These are phyloP conservation scores for Lytechinus pictus DNA, from an alignment of 35 echinoderm and acorn worm genomes.

Conservation along the genomic window DNA sequence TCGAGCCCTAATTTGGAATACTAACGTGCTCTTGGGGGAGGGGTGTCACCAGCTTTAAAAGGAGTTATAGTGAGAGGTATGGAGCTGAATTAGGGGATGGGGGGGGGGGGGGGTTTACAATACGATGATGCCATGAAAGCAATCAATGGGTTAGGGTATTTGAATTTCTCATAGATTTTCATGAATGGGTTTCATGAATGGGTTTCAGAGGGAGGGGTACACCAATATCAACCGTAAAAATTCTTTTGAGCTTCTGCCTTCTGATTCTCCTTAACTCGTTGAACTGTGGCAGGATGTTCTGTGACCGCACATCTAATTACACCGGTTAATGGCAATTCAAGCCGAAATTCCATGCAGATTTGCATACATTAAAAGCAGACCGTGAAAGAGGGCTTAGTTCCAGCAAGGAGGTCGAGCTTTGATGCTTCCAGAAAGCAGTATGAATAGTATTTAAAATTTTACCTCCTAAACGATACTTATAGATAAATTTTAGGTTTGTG, in stretches of 20 bases:
- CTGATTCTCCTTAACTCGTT: not conserved
- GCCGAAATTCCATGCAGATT: slow-evolving; percentile 1
- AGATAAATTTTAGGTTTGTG: not conserved
- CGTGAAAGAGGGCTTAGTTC: not conserved
- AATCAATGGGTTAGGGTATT: not conserved
- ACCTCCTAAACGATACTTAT: not conserved
- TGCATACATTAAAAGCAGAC: slow-evolving; percentile 19
- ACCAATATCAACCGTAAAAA: not conserved
- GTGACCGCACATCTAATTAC: slow-evolving; percentile 1
- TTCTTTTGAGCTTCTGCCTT: not conserved
- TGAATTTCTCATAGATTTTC: not conserved
- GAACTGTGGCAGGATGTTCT: not conserved
- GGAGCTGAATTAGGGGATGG: not conserved
- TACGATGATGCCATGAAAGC: not conserved
- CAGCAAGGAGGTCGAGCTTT: not conserved
- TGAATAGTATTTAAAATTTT: not conserved
- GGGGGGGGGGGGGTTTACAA: not conserved
- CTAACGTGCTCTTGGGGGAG: too few relatives aligned
- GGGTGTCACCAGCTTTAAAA: not conserved
- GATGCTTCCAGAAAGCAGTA: not conserved
- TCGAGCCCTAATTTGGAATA: too few relatives aligned
- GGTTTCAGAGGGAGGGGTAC: not conserved
- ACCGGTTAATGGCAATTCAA: not conserved
- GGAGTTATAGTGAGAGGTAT: not conserved
- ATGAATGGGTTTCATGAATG: not conserved